Evolutionary conservation across 2,888 invertebrate genomes (phyloP), one percentile per base, ranked within the genome.

Genomic region (Cheilosia soror): DNA sequence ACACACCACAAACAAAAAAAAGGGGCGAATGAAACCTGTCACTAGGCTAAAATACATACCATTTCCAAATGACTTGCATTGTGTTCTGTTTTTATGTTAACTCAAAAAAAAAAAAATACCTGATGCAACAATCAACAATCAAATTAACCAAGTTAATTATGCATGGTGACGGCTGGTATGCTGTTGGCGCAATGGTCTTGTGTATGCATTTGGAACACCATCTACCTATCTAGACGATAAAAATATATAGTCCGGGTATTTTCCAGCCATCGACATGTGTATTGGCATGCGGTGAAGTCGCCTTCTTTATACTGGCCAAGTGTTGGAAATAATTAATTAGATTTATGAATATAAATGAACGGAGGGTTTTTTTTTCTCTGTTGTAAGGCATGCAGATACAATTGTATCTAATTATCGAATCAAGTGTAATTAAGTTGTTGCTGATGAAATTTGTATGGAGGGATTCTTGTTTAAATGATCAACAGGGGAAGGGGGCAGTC

Each of bases 391-490:
- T 83, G 72, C 78, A 82, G 78, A 82, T 33, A 78, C 72, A 57
- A 72, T 78, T 73, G 78, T 78, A 78, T 78, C 83, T 83, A 60
- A 73, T 62, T 78, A 78, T 78, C 68, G 68, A 73, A 78, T 78
- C 77, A 78, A 53, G 78, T 83, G 82, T 83, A 72, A 83, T 83
- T 83, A 78, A 83, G 82, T 83, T 83, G 78, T 82, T 55, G 60
- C 60, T 77, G 77, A 82, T 77, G 82, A 62, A 77, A 62, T 77
- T 53, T 62, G 27, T 53, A 73, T 51, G 68, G 42, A 40, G n/a
- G 49, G 47, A 29, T 76, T 75, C 68, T 58, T 27, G 25, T 58
- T 66, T 20, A 44, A 62, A 31, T 31, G 31, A 31, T 47, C 63
- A 47, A 63, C 55, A 31, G 9, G 47, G 47, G 31, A 47, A 20